A percentile compares a stretch with the other conserved stretches of the same genome.
Conservation (phyloP, 35 echinoderm and acorn worm species). For the Ophioderma brevispina region DNA sequence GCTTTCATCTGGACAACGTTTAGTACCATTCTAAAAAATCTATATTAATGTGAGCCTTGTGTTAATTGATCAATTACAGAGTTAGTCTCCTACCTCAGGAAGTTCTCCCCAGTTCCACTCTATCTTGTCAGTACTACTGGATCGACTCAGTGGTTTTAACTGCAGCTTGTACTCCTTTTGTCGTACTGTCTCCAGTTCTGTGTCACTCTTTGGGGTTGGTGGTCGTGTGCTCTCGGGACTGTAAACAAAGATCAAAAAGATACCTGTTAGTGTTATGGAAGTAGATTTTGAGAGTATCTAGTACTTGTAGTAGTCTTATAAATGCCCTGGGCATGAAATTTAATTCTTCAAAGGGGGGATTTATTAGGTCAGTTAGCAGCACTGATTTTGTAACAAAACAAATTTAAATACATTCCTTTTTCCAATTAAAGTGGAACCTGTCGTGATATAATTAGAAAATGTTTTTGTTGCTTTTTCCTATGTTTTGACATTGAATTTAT, state of each 20-base stretch:
- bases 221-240: slow-evolving; percentile 85
- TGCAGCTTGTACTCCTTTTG: slow-evolving; percentile 18
- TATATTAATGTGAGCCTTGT: too few species aligned
- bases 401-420: too few species aligned
- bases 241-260: not conserved
- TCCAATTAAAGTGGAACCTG: too few species aligned
- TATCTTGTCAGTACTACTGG: slow-evolving; percentile 66
- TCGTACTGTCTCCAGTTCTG: slow-evolving; percentile 70
- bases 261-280: not conserved
- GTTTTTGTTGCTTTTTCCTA: too few species aligned
- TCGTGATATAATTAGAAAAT: too few species aligned
- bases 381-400: too few species aligned
- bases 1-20: too few species aligned
- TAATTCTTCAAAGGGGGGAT: too few species aligned
- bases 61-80: too few species aligned
- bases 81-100: slow-evolving; percentile 91
- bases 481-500: too few species aligned
- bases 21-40: too few species aligned
- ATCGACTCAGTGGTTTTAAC: slow-evolving; percentile 16
- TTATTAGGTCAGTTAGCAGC: too few species aligned
- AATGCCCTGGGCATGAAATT: not conserved
- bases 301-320: not conserved
- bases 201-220: slow-evolving; percentile 97
- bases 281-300: not conserved
- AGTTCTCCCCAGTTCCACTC: slow-evolving; percentile 99